Evolutionary conservation across 2,797 vertebrate species (phyloP), one percentile per base, ranked within the genome.

Genomic region (Tragelaphus eurycerus): DNA sequence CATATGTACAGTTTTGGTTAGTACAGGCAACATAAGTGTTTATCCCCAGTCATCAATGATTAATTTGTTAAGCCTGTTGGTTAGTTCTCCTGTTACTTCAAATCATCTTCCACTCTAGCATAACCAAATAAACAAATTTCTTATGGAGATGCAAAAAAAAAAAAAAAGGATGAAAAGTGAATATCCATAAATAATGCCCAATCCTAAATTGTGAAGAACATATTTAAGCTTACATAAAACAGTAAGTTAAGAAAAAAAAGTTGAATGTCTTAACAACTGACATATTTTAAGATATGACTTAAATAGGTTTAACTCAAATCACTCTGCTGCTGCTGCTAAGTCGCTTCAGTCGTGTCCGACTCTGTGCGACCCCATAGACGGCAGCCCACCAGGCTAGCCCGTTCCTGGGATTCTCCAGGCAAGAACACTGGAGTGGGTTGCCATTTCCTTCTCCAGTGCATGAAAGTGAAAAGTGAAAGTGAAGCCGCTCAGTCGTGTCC

Each of bases 91-190:
- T 93, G 19, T 81, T 93, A 85, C 29, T 71, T 96, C 78, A 92
- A 87, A 85, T 81, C 50, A 86, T 83, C 46, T 93, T 57, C 71
- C 57, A 92, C 29, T n/a, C 46, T 38, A 93, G n/a, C 25, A 95
- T 88, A 92, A 86, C 16, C 46, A 96, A 90, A 94, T 84, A 93
- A 86, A 16, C n/a, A 96, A 94, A n/a, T 94, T 86, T 46, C 57
- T 93, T 17, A 93, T 12, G 23, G 19, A 60, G 31, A 84, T 67
- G 2, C 11, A 50, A 88, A 93, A 71, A 25, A 54, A 83, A 38
- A 27, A 83, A 31, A 81, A 57, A 81, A 50, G 17, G 64, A 71
- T 23, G 64, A 64, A 46, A 15, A 83, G 52, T 11, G 43, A 92
- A n/a, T 74, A 95, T 57, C 78, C n/a, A 88, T 60, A 94, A 94